These are phyloP conservation scores for Hepsetus odoe DNA, from an alignment of 2,113 vertebrate genomes.

Conservation along the genomic window DNA sequence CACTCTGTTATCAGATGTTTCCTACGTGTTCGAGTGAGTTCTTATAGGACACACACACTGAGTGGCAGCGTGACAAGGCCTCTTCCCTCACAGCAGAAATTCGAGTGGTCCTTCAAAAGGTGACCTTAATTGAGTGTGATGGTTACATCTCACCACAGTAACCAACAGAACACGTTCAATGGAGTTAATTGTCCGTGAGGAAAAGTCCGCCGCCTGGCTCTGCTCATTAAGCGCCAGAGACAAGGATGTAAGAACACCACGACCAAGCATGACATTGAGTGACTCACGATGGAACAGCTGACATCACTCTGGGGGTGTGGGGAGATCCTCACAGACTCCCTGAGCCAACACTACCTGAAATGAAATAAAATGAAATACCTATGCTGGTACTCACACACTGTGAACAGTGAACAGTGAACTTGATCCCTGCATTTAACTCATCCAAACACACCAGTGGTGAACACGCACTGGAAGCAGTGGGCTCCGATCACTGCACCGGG, in stretches of 20 bases:
- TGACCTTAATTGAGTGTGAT: constrained; percentile 72
- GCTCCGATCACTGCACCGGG: too few relatives aligned
- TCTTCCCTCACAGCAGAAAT: constrained; percentile 49
- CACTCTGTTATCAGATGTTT: constrained; percentile 16
- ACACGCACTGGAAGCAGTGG: too few relatives aligned
- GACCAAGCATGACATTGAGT: neutral
- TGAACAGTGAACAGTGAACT: too few relatives aligned
- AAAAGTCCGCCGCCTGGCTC: constrained; percentile 55
- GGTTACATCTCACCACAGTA: constrained; percentile 53
- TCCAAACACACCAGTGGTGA: too few relatives aligned
- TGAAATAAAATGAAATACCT: too few relatives aligned
- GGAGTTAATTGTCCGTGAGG: constrained; percentile 70
- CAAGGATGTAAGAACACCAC: neutral
- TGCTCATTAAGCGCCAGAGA: constrained; percentile 55
- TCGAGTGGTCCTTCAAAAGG: constrained; percentile 39
- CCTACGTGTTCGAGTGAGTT: constrained; percentile 17
- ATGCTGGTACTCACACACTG: too few relatives aligned
- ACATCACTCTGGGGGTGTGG: neutral
- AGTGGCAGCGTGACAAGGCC: constrained; percentile 46
- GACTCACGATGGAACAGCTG: neutral
- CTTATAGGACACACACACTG: neutral
- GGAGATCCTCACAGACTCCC: too few relatives aligned
- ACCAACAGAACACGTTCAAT: constrained; percentile 65
- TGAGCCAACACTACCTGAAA: too few relatives aligned
- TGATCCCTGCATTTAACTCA: too few relatives aligned